phyloP scores from a whole-genome alignment of 2,113 vertebrate species.

The Labeo catla region DNA sequence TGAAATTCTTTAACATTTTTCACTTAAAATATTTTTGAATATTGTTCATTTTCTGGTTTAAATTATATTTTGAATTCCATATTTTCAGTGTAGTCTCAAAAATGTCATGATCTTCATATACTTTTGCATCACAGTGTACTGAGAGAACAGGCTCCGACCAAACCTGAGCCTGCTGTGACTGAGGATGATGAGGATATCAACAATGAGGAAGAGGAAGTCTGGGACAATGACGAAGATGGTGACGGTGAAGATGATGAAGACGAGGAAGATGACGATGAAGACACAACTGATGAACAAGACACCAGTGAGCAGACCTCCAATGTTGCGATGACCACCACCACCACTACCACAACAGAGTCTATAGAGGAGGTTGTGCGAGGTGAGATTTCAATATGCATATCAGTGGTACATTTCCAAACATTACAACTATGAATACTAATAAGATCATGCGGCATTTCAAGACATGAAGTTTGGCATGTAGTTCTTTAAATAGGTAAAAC shows the following conservation, averaged over 20 bases:
- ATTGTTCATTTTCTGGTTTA: neutral
- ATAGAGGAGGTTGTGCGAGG: conserved; percentile 98
- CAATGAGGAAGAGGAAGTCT: conserved; percentile 75
- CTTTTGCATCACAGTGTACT: conserved; percentile 59
- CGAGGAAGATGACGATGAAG: conserved; percentile 81
- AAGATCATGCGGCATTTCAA: neutral
- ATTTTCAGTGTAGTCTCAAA: neutral
- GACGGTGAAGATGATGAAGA: conserved; percentile 81
- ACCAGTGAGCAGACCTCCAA: conserved; percentile 86
- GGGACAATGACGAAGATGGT: conserved; percentile 77
- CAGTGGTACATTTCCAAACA: neutral
- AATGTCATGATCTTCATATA: conserved; percentile 71
- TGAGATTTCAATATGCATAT: conserved; percentile 63
- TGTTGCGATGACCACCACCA: conserved; percentile 93
- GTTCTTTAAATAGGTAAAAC: neutral
- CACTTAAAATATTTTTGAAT: too few relatives aligned
- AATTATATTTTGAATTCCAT: neutral
- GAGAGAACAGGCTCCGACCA: conserved; percentile 36
- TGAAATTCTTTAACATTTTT: neutral
- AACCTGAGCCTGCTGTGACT: conserved; percentile 62
- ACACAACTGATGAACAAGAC: conserved; percentile 81
- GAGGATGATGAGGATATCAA: conserved; percentile 68
- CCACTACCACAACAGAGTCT: conserved; percentile 94
- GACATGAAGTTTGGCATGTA: neutral
- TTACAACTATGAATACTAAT: neutral